Conservation (phyloP, 2,888 invertebrate genomes). For the Drosophila setosimentum region DNA sequence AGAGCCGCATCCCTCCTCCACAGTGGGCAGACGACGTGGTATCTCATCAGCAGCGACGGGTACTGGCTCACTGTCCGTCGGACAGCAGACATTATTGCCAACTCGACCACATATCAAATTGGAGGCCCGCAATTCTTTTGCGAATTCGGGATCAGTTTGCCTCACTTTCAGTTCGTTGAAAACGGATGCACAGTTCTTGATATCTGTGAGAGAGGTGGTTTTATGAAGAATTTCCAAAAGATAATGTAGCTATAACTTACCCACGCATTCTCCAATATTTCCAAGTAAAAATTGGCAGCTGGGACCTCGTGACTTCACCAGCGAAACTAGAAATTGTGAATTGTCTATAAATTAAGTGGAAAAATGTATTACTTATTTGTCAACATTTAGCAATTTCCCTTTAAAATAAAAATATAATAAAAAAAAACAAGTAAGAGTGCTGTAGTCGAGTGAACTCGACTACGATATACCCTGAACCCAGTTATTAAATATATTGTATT, state of each 20-base stretch:
- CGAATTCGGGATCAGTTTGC: constrained; percentile 69
- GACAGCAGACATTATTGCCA: constrained; percentile 79
- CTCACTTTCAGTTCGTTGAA: constrained; percentile 62
- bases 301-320: background rate
- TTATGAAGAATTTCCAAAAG: background rate
- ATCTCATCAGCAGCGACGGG: constrained; percentile 52
- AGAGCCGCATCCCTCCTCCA: constrained; percentile 88
- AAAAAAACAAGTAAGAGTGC: too few relatives aligned
- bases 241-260: constrained; percentile 47
- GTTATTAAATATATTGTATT: too few relatives aligned
- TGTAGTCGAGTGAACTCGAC: too few relatives aligned
- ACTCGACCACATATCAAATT: constrained; percentile 70
- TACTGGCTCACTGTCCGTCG: constrained; percentile 44
- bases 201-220: constrained; percentile 48
- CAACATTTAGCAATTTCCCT: background rate
- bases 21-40: constrained; percentile 77
- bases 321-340: background rate
- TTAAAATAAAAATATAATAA: background rate
- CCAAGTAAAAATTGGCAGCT: constrained; percentile 68
- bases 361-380: background rate
- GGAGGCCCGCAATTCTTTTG: constrained; percentile 73
- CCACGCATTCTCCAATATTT: constrained; percentile 70
- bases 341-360: background rate
- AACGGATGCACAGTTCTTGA: constrained; percentile 70
- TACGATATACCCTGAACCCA: too few relatives aligned